Percentiles rank a stretch among this genome's conserved stretches.
Evolutionary conservation across 2,888 invertebrate species (phyloP).

Genomic region (Xestia sexstrigata): DNA sequence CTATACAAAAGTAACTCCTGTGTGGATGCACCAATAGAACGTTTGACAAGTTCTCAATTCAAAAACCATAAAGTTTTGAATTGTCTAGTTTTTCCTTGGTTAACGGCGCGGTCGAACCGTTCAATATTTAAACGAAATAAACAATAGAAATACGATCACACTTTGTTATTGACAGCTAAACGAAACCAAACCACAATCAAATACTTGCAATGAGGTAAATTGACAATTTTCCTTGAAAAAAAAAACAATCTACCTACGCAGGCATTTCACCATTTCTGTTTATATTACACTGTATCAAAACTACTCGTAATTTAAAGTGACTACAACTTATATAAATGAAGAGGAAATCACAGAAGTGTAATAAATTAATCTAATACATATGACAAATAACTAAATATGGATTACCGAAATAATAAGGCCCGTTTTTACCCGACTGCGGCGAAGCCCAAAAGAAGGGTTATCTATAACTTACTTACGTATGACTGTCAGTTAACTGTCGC

Average conservation of each 20-base stretch:
- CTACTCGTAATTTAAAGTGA: conserved; percentile 5
- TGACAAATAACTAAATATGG: neutral
- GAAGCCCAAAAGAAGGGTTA: too few species aligned
- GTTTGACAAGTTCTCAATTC: too few species aligned
- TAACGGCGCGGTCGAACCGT: neutral
- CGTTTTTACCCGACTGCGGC: too few species aligned
- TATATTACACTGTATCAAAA: conserved; percentile 35
- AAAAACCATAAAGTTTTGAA: too few species aligned
- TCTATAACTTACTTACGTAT: too few species aligned
- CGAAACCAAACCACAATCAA: conserved; percentile 12
- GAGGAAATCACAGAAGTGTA: neutral
- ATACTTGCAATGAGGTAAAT: conserved; percentile 1
- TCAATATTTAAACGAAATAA: neutral
- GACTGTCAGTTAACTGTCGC: too few species aligned
- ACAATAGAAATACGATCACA: conserved; percentile 15
- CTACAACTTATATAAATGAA: neutral
- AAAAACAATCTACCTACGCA: neutral
- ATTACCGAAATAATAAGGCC: neutral
- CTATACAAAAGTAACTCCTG: too few species aligned
- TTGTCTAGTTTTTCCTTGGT: too few species aligned
- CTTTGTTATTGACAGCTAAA: conserved; percentile 16
- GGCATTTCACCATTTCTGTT: conserved; percentile 36
- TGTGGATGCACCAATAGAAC: too few species aligned
- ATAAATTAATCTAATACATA: neutral
- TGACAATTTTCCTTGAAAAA: conserved; percentile 31